Evolutionary conservation across 1,140 invertebrate species (phyloP), one percentile per base, ranked within the genome.

Genomic region (Callitettix versicolor): DNA sequence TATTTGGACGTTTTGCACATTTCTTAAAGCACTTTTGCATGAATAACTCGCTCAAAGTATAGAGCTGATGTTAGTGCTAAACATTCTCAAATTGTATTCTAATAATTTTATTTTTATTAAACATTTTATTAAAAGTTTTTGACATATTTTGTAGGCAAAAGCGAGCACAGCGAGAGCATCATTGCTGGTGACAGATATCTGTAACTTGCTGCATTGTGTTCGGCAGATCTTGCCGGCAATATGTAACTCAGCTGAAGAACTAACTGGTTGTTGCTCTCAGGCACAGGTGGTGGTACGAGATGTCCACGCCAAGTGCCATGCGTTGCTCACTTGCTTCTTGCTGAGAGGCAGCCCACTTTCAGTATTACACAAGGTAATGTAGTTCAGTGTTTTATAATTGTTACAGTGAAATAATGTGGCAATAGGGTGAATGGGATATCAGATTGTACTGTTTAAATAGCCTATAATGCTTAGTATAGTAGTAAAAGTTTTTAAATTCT

Each of bases 301-400:
- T 55, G 79, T 90, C 6, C 86, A 90, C 62, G 74, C 83, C 1
- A 90, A 90, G 65, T 88, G 86, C 65, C 77, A 82, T 58, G 80
- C 87, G 60, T 66, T 88, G 5, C 79, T 86, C 43, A 74, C 78
- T 53, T 85, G 80, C 57, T 71, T 88, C 1, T 65, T 87, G 1
- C 72, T 85, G 4, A 75, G 85, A 56, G 85, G 83, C 0, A 76
- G 80, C 3, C 81, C 85, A 0, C 65, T 88, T 14, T 79, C 82
- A 54, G 76, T 78, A 50, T 68, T 89, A 15, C 80, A 84, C 65
- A 86, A 88, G 76, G 85, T 85, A 67, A 55, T 33, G n/a, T n/a
- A n/a, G n/a, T 33, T 4, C 7, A 47, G 17, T 53, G 5, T 26
- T 44, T 47, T 22, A n/a, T n/a, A n/a, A n/a, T n/a, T n/a, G n/a